Percentiles rank a stretch among this genome's conserved stretches.
phyloP scores from a whole-genome alignment of 2,113 vertebrate genomes.

The Vulpes vulpes region DNA sequence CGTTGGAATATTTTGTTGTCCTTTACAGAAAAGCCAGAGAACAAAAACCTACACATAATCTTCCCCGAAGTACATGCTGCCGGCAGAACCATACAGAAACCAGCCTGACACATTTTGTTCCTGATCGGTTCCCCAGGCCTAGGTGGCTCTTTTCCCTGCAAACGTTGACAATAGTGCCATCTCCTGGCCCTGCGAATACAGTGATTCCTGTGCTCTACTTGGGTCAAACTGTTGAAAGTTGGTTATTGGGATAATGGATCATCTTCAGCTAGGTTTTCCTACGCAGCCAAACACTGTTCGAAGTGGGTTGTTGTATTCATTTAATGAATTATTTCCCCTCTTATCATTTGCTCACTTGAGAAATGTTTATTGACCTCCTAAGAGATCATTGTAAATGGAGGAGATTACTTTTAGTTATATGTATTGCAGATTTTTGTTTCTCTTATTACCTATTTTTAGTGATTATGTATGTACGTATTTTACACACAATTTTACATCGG shows the following conservation, averaged over 20 bases:
- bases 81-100: not conserved
- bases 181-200: slow-evolving; percentile 69
- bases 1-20: not conserved
- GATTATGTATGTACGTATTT: no score
- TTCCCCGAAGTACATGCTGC: not conserved
- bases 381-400: no score
- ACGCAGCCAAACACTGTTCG: no score
- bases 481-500: no score
- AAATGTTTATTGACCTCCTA: no score
- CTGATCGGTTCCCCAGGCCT: not conserved
- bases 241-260: not conserved
- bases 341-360: no score
- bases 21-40: not conserved
- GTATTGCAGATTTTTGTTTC: no score
- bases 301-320: no score
- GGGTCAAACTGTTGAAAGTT: not conserved
- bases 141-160: not conserved
- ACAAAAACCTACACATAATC: rapidly evolving
- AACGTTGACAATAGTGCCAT: slow-evolving; percentile 75
- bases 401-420: no score
- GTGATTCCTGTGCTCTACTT: rapidly evolving
- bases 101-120: not conserved
- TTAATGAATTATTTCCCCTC: no score
- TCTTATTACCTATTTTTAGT: no score
- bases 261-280: not conserved